These are phyloP conservation scores for Eristalinus sepulchralis DNA, from an alignment of 2,888 invertebrate species.

Conservation along the genomic window DNA sequence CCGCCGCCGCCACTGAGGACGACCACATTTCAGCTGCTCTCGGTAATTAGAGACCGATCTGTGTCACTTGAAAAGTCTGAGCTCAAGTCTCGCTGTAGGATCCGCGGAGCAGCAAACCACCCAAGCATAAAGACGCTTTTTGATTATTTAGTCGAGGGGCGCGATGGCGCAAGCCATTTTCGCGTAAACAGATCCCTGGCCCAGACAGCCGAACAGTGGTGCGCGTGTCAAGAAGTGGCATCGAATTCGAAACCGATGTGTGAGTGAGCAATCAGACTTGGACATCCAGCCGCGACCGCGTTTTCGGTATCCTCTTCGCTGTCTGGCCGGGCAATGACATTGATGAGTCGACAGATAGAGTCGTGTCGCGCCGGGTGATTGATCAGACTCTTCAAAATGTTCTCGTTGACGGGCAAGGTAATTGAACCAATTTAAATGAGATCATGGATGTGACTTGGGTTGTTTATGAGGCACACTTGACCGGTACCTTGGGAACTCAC, in stretches of 20 bases:
- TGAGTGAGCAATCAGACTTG: slow-evolving; percentile 6
- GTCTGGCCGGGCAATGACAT: slow-evolving; percentile 43
- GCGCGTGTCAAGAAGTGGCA: slow-evolving; percentile 8
- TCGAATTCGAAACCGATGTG: slow-evolving; percentile 20
- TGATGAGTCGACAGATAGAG: slow-evolving; percentile 29
- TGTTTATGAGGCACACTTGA: neutral
- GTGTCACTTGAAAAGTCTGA: neutral
- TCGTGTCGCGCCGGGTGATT: neutral
- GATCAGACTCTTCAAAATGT: slow-evolving; percentile 8
- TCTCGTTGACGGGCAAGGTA: neutral
- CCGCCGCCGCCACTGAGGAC: neutral
- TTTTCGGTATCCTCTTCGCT: neutral
- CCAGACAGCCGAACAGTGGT: slow-evolving; percentile 11
- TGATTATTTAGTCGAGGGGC: slow-evolving; percentile 33
- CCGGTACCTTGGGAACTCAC: neutral
- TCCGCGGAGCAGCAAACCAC: slow-evolving; percentile 10
- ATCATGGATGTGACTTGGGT: neutral
- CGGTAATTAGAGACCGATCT: slow-evolving; percentile 4
- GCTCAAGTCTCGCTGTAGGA: neutral
- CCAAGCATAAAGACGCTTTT: slow-evolving; percentile 22
- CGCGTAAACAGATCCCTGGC: slow-evolving; percentile 30
- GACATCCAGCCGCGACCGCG: slow-evolving; percentile 5
- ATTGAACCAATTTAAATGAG: slow-evolving; percentile 12
- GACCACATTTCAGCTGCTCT: neutral
- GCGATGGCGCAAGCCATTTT: slow-evolving; percentile 43